phyloP scores from a whole-genome alignment of 2,888 invertebrate species.

The Cosmopolites sordidus region DNA sequence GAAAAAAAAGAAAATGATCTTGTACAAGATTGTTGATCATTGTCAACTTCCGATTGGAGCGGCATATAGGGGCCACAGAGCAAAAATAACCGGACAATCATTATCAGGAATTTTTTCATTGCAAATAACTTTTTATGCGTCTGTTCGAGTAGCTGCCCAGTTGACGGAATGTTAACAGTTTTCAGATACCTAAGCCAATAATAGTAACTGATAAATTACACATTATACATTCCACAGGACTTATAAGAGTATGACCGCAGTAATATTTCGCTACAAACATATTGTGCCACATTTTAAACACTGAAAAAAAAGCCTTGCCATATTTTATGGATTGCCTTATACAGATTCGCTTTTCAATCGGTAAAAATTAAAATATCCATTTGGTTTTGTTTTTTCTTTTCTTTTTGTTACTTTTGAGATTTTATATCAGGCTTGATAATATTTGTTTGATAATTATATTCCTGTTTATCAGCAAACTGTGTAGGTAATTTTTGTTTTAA shows the following conservation, averaged over 20 bases:
- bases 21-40: no score
- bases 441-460: no score
- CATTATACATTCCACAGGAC: slow-evolving; percentile 24
- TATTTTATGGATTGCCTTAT: neutral
- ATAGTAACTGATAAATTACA: slow-evolving; percentile 32
- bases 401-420: no score
- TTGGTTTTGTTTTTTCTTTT: no score
- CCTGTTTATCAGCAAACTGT: no score
- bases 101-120: slow-evolving; percentile 40
- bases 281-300: slow-evolving; percentile 22
- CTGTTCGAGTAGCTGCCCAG: slow-evolving; percentile 36
- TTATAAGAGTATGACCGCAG: slow-evolving; percentile 20
- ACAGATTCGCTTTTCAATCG: neutral
- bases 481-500: no score
- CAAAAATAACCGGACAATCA: slow-evolving; percentile 40
- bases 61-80: slow-evolving; percentile 32
- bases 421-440: no score
- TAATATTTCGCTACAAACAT: slow-evolving; percentile 23
- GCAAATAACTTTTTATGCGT: slow-evolving; percentile 42
- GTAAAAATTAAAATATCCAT: no score
- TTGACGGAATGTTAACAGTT: slow-evolving; percentile 37
- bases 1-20: no score
- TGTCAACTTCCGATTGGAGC: slow-evolving; percentile 27
- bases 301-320: slow-evolving; percentile 12
- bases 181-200: slow-evolving; percentile 32